phyloP scores from a whole-genome alignment of 2,797 vertebrate genomes.

The Ceyx erithaca region DNA sequence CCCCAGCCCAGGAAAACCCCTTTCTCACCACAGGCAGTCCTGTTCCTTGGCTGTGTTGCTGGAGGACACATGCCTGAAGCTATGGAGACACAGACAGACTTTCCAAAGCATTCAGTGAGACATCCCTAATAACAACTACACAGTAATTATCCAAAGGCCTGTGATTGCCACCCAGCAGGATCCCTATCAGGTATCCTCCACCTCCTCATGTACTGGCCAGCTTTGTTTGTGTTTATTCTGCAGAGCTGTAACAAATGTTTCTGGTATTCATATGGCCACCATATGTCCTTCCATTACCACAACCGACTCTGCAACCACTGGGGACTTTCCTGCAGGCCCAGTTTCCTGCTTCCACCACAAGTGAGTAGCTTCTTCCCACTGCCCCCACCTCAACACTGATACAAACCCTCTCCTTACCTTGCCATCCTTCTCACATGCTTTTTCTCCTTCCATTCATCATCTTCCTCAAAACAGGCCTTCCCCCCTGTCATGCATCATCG shows the following conservation, averaged over 20 bases:
- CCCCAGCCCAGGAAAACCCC: background rate
- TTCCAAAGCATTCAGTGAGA: background rate
- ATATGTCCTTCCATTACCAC: background rate
- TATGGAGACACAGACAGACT: background rate
- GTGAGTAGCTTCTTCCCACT: background rate
- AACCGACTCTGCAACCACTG: fast-evolving
- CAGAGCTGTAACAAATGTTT: background rate
- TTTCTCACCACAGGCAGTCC: background rate
- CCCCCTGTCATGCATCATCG: fast-evolving
- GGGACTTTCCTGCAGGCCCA: background rate
- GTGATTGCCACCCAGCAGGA: background rate
- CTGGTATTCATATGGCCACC: background rate
- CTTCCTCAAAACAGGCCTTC: background rate
- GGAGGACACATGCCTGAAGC: background rate
- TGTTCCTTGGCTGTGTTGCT: background rate
- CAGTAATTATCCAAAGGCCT: background rate
- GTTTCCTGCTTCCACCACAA: background rate
- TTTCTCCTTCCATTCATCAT: background rate
- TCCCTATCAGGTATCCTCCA: background rate
- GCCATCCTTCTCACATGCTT: background rate
- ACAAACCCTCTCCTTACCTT: constrained; percentile 31
- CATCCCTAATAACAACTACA: fast-evolving
- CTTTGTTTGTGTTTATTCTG: background rate
- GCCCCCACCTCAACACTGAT: background rate
- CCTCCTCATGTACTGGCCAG: background rate